A percentile compares a stretch with the other conserved stretches of the same genome.
Evolutionary conservation across 2,113 vertebrate species (phyloP).

Genomic region (Rhadina sibilatrix): DNA sequence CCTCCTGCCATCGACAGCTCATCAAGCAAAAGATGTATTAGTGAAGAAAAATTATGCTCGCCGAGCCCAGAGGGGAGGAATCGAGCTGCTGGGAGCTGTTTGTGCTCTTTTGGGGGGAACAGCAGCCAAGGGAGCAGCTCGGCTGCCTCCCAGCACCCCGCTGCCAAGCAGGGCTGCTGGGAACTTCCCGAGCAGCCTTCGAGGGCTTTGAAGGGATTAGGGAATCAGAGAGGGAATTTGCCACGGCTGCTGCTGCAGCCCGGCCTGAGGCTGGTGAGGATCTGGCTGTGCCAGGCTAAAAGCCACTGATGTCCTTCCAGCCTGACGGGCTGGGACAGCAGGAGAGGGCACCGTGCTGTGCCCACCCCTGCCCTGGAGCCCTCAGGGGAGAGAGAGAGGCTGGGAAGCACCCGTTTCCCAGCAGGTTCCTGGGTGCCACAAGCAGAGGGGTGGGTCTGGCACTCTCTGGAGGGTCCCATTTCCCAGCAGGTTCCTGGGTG

Average conservation of each 20-base stretch:
- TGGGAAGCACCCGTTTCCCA: accelerated
- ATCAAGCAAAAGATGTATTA: conserved; percentile 61
- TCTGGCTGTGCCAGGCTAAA: background rate
- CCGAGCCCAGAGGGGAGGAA: background rate
- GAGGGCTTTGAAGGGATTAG: background rate
- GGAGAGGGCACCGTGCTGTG: background rate
- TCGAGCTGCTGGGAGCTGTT: background rate
- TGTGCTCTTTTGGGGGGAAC: conserved; percentile 1
- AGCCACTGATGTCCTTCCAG: background rate
- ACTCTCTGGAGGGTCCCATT: background rate
- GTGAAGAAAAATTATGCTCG: conserved; percentile 47
- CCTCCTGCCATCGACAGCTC: conserved; percentile 53
- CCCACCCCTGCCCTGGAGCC: background rate
- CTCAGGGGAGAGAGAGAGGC: background rate
- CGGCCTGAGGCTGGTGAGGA: background rate
- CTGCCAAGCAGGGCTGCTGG: background rate
- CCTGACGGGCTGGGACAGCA: background rate
- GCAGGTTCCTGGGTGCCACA: accelerated
- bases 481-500: background rate
- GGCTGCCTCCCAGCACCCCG: background rate
- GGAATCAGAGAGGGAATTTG: background rate
- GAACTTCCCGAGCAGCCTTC: background rate
- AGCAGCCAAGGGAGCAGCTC: background rate
- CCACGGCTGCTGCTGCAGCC: background rate
- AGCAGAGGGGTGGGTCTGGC: background rate